A percentile compares a stretch with the other conserved stretches of the same genome.
Conservation (phyloP, 2,888 invertebrate genomes). For the Dorcus parallelipipedus region DNA sequence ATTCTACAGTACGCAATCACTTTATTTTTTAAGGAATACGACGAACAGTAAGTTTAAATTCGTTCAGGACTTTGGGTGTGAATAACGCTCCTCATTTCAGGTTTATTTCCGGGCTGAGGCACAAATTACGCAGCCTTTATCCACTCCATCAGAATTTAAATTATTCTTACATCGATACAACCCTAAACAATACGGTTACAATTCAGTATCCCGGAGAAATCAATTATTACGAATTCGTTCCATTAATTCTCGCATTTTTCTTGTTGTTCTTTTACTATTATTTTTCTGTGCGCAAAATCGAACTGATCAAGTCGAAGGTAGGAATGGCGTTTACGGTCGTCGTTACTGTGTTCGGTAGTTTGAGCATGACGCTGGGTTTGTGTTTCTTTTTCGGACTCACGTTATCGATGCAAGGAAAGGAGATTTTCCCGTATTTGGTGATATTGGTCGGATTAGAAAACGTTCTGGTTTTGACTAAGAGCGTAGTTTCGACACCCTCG, state of each 20-base stretch:
- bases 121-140: constrained; percentile 67
- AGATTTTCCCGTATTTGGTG: constrained; percentile 92
- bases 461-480: constrained; percentile 83
- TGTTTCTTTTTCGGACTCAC: constrained; percentile 86
- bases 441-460: constrained; percentile 94
- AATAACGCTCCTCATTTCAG: constrained; percentile 52
- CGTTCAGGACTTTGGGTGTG: not conserved
- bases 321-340: constrained; percentile 88
- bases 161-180: constrained; percentile 12
- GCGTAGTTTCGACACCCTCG: constrained; percentile 90
- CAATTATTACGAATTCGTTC: constrained; percentile 79
- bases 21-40: constrained; percentile 75
- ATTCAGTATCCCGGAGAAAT: constrained; percentile 90
- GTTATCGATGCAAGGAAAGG: constrained; percentile 78
- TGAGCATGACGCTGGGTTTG: constrained; percentile 88
- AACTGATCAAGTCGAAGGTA: constrained; percentile 82
- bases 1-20: constrained; percentile 89
- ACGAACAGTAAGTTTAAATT: constrained; percentile 61
- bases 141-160: constrained; percentile 61
- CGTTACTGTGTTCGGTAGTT: constrained; percentile 78
- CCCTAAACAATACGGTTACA: constrained; percentile 54
- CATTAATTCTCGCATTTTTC: constrained; percentile 78
- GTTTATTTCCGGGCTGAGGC: constrained; percentile 69
- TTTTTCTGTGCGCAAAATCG: constrained; percentile 94
- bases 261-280: constrained; percentile 90